Base-by-base conservation (phyloP, 30 jellyfish, hydroid and myxozoan genomes). In the Cassiopea andromeda region DNA sequence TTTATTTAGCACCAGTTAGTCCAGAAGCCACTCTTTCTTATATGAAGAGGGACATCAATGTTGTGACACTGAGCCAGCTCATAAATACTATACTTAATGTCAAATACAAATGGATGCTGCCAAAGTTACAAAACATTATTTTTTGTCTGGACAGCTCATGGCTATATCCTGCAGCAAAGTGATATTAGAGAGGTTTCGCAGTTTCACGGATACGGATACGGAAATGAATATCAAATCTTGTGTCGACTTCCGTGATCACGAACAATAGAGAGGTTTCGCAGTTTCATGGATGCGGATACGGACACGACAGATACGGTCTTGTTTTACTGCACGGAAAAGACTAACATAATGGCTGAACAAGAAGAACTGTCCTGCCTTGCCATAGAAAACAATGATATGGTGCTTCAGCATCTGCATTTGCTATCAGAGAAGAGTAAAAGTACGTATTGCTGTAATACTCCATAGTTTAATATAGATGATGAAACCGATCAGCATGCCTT, bases 161-260 rank as follows among this genome's bases (percentile, higher is more conserved):
- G 38, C 38, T 27, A 27, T 27, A 27, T 27, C 38, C 38, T 27
- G 38, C 38, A 27, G 38, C 38, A 27, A 27, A 27, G 16, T 10
- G 72, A 10, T 60, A 60, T 60, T 68, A 14, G 77, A 68, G 77
- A 68, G 77, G 77, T 68, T 68, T 68, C 77, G 64, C 64, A 54
- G 64, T 54, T 54, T 54, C 64, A 54, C 64, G 10, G 64, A 54
- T 54, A 54, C 64, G 64, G 64, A 54, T 54, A 54, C 64, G 7
- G 64, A 54, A 3, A 54, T 0, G 64, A 54, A 54, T 54, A 54
- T 54, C 64, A 54, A 54, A 54, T 54, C 64, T 54, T 54, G 64
- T 10, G 64, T 54, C 64, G 64, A 54, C 12, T 3, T 54, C 64
- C 64, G 64, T 54, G 64, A 54, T 54, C 7, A 54, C 64, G 64